Evolutionary conservation across 2,113 vertebrate genomes (phyloP), one percentile per base, ranked within the genome.

Genomic region (Pachycephala philippinensis): DNA sequence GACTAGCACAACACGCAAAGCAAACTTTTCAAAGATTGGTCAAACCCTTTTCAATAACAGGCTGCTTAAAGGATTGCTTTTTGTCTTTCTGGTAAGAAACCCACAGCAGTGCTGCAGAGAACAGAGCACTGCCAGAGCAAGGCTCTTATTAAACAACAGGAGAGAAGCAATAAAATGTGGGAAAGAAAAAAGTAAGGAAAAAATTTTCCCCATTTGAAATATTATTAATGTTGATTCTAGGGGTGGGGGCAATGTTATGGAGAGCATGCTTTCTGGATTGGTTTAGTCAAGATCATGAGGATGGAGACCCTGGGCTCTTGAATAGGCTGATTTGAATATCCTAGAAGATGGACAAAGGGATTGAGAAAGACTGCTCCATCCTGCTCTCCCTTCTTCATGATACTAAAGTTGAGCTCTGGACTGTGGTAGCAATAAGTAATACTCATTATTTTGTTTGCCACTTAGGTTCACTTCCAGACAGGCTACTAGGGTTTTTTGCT

Each of bases 71-170:
- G 15, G 4, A 19, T 44, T 68, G 39, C 0, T 31, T 89, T 72
- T 65, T 37, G 24, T 64, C 37, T 69, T 76, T 76, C 35, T 77
- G 54, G n/a, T 69, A 31, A 77, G 69, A 75, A 74, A 17, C 28
- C 56, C n/a, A 14, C 19, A 84, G 21, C 1, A 1, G 33, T 26
- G 4, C 33, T 69, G 40, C 28, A 53, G 45, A 93, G 31, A 44
- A 39, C 0, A 5, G 0, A 0, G 37, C 1, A 8, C 23, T 59
- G 21, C 27, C 5, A 6, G 18, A 85, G 39, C 40, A 54, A 65
- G 15, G 19, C 47, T 60, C 30, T 31, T 54, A 23, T 10, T 35
- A 64, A 78, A 61, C 5, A 10, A 21, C 6, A 61, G 45, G 15
- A 74, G 22, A 86, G 17, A 74, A 78, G 13, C 4, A 57, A 15